phyloP scores from a whole-genome alignment of 2,113 vertebrate genomes.

The Sinocyclocheilus anshuiensis region DNA sequence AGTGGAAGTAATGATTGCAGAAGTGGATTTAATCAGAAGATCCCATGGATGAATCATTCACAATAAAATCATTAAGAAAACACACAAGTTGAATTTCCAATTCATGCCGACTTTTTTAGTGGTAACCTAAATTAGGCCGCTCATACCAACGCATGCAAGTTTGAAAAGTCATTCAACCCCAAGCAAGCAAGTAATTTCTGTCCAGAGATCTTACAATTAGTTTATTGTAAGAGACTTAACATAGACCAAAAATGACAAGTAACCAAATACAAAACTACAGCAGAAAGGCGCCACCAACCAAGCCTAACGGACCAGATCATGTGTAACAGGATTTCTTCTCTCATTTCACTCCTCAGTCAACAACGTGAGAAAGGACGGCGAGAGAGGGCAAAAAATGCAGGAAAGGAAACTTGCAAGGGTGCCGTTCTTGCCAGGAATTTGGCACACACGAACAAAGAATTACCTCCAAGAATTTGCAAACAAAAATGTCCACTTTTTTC shows the following conservation, averaged over 20 bases:
- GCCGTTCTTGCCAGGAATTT: not conserved
- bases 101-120: not conserved
- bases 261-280: not conserved
- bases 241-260: not conserved
- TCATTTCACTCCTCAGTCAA: conserved; percentile 10
- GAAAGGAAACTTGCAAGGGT: not conserved
- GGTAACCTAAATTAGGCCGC: not conserved
- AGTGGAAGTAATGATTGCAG: not conserved
- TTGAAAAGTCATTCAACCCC: not conserved
- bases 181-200: not conserved
- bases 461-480: not conserved
- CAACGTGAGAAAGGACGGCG: not conserved
- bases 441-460: conserved; percentile 9
- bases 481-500: not conserved
- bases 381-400: not conserved
- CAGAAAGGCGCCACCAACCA: not conserved
- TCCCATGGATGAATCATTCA: not conserved
- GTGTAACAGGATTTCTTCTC: conserved; percentile 11
- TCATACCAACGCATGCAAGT: not conserved
- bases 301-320: conserved; percentile 12
- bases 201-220: not conserved
- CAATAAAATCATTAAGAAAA: not conserved
- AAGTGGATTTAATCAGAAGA: not conserved
- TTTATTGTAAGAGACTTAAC: not conserved
- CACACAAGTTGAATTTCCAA: not conserved